These are phyloP conservation scores for Calyptomena viridis DNA, from an alignment of 2,113 vertebrate species.

Conservation along the genomic window DNA sequence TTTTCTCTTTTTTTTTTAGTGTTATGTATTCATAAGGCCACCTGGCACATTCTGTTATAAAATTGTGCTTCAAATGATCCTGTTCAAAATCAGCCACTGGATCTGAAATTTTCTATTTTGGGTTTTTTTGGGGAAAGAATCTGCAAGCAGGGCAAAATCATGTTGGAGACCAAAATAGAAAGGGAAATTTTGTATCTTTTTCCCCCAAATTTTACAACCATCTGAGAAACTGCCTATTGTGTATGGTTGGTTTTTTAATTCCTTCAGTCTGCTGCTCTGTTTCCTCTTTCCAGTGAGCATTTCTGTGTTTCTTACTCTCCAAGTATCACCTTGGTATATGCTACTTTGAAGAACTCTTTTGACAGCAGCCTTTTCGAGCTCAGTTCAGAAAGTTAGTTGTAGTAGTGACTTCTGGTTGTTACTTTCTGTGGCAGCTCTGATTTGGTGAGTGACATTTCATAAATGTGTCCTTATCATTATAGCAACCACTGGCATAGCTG, in stretches of 20 bases:
- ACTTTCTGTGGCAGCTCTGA: not conserved
- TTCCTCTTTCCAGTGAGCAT: not conserved
- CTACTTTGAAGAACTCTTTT: not conserved
- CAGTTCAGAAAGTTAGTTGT: not conserved
- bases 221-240: fast-evolving
- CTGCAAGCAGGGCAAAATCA: not conserved
- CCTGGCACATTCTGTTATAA: not conserved
- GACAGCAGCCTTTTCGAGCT: not conserved
- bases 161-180: not conserved
- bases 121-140: not conserved
- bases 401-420: not conserved
- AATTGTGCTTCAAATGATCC: not conserved
- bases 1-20: not conserved
- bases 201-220: not conserved
- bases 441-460: not conserved
- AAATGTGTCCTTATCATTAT: not conserved
- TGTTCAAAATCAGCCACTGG: not conserved
- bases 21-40: not conserved
- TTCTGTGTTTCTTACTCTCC: not conserved
- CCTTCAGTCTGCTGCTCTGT: not conserved
- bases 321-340: not conserved
- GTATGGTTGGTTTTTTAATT: not conserved
- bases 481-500: not conserved
- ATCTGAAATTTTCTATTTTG: not conserved
- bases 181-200: not conserved